These are phyloP conservation scores for Dromococcyx pavoninus DNA, from an alignment of 2,797 vertebrate species.

Conservation along the genomic window DNA sequence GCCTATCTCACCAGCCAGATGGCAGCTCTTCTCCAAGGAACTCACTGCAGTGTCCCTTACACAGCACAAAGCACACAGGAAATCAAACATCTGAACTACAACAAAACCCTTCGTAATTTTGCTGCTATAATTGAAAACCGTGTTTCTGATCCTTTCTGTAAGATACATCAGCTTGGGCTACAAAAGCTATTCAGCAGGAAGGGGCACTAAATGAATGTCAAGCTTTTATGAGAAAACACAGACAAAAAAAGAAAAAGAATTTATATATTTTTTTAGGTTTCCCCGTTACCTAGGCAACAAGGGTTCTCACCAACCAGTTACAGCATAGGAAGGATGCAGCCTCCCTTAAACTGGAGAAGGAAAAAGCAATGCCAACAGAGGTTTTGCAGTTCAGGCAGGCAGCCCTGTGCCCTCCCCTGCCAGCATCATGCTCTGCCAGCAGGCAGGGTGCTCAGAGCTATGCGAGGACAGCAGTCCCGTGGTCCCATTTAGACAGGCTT, in stretches of 20 bases:
- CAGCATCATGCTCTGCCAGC: rapidly evolving
- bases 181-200: not conserved
- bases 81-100: not conserved
- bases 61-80: not conserved
- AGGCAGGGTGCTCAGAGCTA: not conserved
- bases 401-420: not conserved
- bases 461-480: rapidly evolving
- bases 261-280: not conserved
- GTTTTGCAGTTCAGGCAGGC: not conserved
- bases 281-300: not conserved
- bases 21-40: not conserved
- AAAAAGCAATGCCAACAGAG: not conserved
- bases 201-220: not conserved
- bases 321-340: not conserved
- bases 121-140: not conserved
- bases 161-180: not conserved
- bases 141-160: not conserved
- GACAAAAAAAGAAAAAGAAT: not conserved
- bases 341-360: not conserved
- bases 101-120: not conserved
- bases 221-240: not conserved
- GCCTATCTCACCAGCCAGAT: not conserved
- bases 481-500: not conserved
- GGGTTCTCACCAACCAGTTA: not conserved
- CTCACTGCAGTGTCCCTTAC: not conserved